These are phyloP conservation scores for Macroglossus sobrinus DNA, from an alignment of 2,113 vertebrate species.

Conservation along the genomic window DNA sequence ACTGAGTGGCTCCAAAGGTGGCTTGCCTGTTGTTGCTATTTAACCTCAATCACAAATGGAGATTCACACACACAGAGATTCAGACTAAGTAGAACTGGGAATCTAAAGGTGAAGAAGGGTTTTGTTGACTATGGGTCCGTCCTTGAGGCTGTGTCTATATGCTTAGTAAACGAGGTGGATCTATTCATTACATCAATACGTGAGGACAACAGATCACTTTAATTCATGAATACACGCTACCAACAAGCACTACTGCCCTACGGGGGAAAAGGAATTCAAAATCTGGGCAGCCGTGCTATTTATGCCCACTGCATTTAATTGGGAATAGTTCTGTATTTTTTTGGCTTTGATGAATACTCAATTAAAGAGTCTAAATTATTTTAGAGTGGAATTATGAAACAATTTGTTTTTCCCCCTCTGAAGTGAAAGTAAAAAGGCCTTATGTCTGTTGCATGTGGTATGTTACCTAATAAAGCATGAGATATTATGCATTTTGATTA, in stretches of 20 bases:
- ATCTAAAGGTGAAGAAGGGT: neutral
- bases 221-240: neutral
- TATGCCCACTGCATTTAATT: neutral
- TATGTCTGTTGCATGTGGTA: neutral
- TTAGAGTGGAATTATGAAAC: neutral
- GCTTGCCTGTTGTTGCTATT: neutral
- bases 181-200: neutral
- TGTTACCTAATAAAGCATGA: neutral
- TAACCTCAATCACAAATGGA: neutral
- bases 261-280: neutral
- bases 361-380: slow-evolving; percentile 3
- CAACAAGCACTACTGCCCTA: neutral
- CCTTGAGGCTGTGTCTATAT: neutral
- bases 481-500: neutral
- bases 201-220: neutral
- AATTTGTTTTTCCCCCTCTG: neutral
- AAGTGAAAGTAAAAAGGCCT: neutral
- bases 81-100: neutral
- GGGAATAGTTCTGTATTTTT: neutral
- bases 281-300: neutral
- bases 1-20: neutral
- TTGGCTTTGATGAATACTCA: slow-evolving; percentile 22
- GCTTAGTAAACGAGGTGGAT: neutral
- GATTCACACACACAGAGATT: neutral
- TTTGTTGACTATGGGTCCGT: neutral